Percentiles rank a stretch among this genome's conserved stretches.
These are phyloP conservation scores for Eupleurogrammus muticus DNA, from an alignment of 2,797 vertebrate species.

Conservation along the genomic window DNA sequence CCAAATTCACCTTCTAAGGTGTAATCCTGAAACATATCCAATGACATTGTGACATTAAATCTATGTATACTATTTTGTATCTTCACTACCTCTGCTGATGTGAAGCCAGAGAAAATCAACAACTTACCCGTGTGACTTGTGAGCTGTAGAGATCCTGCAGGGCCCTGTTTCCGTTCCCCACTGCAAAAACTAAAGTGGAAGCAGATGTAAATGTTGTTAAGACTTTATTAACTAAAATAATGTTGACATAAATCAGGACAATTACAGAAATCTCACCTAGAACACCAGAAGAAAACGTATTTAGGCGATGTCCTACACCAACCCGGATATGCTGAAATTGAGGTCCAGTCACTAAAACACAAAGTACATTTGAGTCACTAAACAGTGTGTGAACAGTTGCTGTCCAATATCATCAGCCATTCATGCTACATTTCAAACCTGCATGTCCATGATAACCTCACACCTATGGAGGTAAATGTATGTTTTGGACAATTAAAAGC, in stretches of 20 bases:
- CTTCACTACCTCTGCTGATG: neutral
- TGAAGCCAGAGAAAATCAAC: constrained; percentile 14
- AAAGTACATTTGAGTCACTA: constrained; percentile 12
- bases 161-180: constrained; percentile 85
- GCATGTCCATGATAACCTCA: no score
- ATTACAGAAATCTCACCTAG: constrained; percentile 79
- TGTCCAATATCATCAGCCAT: neutral
- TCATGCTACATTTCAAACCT: neutral
- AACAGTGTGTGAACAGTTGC: neutral
- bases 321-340: constrained; percentile 83
- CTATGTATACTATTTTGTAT: neutral
- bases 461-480: no score
- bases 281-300: constrained; percentile 90
- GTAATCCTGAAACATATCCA: constrained; percentile 86
- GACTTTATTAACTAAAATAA: neutral
- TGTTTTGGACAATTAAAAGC: no score
- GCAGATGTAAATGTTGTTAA: neutral
- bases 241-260: neutral
- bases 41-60: neutral
- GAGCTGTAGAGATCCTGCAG: constrained; percentile 84
- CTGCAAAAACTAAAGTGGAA: constrained; percentile 86
- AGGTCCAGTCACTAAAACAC: constrained; percentile 88
- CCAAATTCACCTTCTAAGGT: constrained; percentile 90
- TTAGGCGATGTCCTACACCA: constrained; percentile 91
- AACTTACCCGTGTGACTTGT: constrained; percentile 88